phyloP scores from a whole-genome alignment of 2,888 invertebrate species.

The Diplazon laetatorius region DNA sequence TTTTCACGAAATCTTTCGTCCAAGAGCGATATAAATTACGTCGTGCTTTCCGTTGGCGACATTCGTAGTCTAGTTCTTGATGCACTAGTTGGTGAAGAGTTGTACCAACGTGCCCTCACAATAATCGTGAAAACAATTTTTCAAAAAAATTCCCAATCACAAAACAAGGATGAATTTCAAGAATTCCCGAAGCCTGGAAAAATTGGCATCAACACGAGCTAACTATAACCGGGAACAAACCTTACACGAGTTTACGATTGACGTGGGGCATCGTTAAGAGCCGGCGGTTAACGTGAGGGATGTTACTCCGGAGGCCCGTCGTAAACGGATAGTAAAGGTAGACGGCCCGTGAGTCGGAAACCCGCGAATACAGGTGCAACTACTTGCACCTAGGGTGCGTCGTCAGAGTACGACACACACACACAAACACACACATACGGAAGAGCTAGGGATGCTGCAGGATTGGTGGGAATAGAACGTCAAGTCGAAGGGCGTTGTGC shows the following conservation, averaged over 20 bases:
- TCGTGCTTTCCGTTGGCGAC: constrained; percentile 39
- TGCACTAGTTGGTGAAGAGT: constrained; percentile 2
- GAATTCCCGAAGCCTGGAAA: no score
- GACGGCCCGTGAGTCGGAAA: constrained; percentile 2
- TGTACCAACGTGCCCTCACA: no score
- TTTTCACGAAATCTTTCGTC: constrained; percentile 60
- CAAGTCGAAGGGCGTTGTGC: constrained; percentile 1
- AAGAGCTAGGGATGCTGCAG: not conserved
- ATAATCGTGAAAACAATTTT: not conserved
- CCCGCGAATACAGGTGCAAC: constrained; percentile 7
- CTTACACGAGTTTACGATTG: constrained; percentile 52
- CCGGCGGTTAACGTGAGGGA: constrained; percentile 50
- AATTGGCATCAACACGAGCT: not conserved
- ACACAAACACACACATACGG: no score
- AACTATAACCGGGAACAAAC: no score
- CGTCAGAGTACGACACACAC: not conserved
- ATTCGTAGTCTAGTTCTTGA: constrained; percentile 18
- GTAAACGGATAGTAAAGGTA: constrained; percentile 1
- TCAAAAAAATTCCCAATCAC: not conserved
- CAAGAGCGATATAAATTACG: constrained; percentile 57
- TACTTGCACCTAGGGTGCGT: constrained; percentile 6
- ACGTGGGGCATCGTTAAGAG: constrained; percentile 53
- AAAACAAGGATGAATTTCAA: no score
- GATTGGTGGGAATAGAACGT: not conserved
- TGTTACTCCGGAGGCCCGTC: constrained; percentile 10